Evolutionary conservation across 2,888 invertebrate genomes (phyloP).

Genomic region (Trypoxylon attenuatum): DNA sequence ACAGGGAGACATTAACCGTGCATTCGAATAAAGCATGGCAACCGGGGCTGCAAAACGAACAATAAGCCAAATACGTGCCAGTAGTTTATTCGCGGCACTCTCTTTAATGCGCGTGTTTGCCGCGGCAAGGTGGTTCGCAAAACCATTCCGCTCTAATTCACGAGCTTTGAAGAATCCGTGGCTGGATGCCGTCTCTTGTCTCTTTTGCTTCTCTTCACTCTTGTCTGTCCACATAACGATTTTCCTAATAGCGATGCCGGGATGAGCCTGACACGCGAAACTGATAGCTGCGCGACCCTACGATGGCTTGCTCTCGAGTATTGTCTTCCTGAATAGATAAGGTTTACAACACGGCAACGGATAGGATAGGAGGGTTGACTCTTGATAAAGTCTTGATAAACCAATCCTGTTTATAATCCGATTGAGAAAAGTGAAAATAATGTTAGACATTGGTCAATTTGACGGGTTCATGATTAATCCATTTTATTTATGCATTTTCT

Average conservation of each 20-base stretch:
- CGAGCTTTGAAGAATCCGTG: conserved; percentile 8
- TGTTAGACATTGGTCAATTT: too few relatives aligned
- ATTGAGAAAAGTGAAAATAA: too few relatives aligned
- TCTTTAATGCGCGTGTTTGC: background rate
- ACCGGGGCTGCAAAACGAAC: too few relatives aligned
- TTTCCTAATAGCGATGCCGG: conserved; percentile 13
- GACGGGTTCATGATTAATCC: too few relatives aligned
- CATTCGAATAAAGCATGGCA: too few relatives aligned
- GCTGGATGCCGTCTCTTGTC: too few relatives aligned
- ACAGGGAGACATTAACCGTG: too few relatives aligned
- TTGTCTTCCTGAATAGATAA: conserved; percentile 53
- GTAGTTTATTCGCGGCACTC: background rate
- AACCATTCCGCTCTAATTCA: conserved; percentile 12
- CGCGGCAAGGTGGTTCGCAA: background rate
- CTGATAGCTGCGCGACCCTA: background rate
- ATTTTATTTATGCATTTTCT: too few relatives aligned
- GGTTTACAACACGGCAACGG: conserved; percentile 61
- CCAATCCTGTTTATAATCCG: too few relatives aligned
- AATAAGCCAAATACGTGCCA: too few relatives aligned
- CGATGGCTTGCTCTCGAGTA: conserved; percentile 13
- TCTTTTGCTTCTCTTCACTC: too few relatives aligned
- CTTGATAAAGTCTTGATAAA: too few relatives aligned
- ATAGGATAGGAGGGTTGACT: conserved; percentile 41
- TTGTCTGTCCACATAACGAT: conserved; percentile 11
- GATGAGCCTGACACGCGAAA: conserved; percentile 7